phyloP scores from a whole-genome alignment of 1,140 invertebrate genomes.

The Coboldia fuscipes region DNA sequence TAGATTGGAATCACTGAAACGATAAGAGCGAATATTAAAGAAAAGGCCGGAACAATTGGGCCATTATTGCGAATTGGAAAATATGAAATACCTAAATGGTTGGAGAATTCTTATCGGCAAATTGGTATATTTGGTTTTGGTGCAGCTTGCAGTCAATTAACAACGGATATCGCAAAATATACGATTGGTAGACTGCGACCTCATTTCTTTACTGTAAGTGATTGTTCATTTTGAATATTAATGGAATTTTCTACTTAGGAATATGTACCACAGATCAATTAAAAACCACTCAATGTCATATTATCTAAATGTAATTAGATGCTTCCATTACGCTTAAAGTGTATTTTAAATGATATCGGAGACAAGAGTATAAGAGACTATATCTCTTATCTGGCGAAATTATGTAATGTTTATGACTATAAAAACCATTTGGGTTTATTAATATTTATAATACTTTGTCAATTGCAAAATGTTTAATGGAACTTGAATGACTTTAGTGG shows the following conservation, averaged over 20 bases:
- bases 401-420: too few relatives aligned
- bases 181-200: conserved; percentile 76
- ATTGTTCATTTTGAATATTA: too few relatives aligned
- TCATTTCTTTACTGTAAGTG: conserved; percentile 62
- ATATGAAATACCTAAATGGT: conserved; percentile 38
- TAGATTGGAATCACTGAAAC: conserved; percentile 1
- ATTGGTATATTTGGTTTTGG: conserved; percentile 69
- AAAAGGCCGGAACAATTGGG: conserved; percentile 5
- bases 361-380: too few relatives aligned
- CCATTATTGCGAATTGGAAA: conserved; percentile 26
- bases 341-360: too few relatives aligned
- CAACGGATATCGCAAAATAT: conserved; percentile 81
- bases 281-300: too few relatives aligned
- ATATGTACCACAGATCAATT: too few relatives aligned
- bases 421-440: too few relatives aligned
- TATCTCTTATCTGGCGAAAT: too few relatives aligned
- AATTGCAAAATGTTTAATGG: conserved; percentile 7
- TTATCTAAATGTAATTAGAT: too few relatives aligned
- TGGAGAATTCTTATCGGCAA: conserved; percentile 46
- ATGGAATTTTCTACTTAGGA: too few relatives aligned
- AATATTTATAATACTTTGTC: conserved; percentile 13
- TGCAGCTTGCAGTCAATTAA: conserved; percentile 48
- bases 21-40: not conserved
- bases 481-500: conserved; percentile 6
- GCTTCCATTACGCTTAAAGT: too few relatives aligned